These are phyloP conservation scores for Standfussiana lucernea DNA, from an alignment of 2,888 invertebrate genomes.

Conservation along the genomic window DNA sequence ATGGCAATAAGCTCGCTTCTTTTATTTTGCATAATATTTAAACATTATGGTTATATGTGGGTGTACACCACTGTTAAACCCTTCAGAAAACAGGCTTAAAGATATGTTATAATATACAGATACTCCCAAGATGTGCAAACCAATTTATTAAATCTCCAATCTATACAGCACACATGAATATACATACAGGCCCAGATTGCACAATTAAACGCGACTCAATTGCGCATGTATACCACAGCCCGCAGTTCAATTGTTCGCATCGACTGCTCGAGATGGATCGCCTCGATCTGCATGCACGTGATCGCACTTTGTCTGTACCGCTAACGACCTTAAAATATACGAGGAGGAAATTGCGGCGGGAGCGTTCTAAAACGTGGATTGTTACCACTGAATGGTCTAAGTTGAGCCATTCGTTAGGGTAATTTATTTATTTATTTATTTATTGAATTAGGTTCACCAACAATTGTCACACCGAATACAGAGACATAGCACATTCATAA, in stretches of 20 bases:
- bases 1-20: neutral
- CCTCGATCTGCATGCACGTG: slow-evolving; percentile 38
- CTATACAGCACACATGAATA: slow-evolving; percentile 21
- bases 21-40: neutral
- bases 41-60: neutral
- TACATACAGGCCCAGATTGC: slow-evolving; percentile 16
- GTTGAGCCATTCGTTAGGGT: neutral
- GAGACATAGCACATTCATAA: no score
- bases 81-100: neutral
- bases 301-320: slow-evolving; percentile 38
- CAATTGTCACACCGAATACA: no score
- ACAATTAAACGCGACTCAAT: slow-evolving; percentile 45
- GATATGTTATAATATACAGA: neutral
- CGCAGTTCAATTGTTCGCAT: slow-evolving; percentile 38
- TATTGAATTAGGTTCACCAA: no score
- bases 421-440: no score
- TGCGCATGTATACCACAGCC: slow-evolving; percentile 5
- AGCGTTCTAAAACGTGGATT: neutral
- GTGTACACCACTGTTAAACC: neutral
- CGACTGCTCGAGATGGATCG: slow-evolving; percentile 32
- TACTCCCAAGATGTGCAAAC: neutral
- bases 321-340: slow-evolving; percentile 43
- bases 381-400: neutral
- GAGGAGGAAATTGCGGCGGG: neutral
- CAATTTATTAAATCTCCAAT: neutral